Base-by-base conservation (phyloP, 2,797 vertebrate species). In the Melanotaenia maccullochi region DNA sequence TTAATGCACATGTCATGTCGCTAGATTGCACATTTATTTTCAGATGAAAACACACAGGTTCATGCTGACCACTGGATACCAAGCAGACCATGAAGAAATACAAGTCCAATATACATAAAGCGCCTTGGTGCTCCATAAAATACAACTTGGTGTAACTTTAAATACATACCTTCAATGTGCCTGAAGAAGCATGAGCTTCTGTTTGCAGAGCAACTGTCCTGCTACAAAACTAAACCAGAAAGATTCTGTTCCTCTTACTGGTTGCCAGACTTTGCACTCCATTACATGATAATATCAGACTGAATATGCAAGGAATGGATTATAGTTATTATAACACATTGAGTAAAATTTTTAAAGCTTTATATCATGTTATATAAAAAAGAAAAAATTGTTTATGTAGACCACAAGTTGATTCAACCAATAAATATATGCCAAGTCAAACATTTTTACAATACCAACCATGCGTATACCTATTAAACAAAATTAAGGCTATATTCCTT, bases 11-110 rank as follows among this genome's bases (percentile, higher is more conserved):
- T 84, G 86, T 75, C 83, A 79, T 60, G 57, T 74, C 42, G 79
- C 70, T 67, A 61, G 71, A 89, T 85, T 83, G 77, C 57, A 44
- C 72, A 81, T 85, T 88, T 81, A 81, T 82, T 87, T 72, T 73
- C 47, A 35, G 60, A 77, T 71, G 71, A 58, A 60, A 65, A 68
- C 49, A 22, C 24, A 65, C 28, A 35, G 51, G 68, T 73, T 73
- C 24, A 16, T 32, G 60, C 42, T 2, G 58, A 57, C 25, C 0
- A 25, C 72, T 68, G 74, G 63, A 73, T 75, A 25, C 44, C 55
- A 64, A 72, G 14, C 65, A 44, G 51, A 78, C 35, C 24, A 11
- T 25, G 28, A 8, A 63, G 63, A 70, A 58, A 68, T 71, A 35
- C 79, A 22, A 49, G n/a, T 4, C 47, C 22, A 49, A 49, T 8